Evolutionary conservation across 2,113 vertebrate species (phyloP).

Genomic region (Arvicanthis niloticus): DNA sequence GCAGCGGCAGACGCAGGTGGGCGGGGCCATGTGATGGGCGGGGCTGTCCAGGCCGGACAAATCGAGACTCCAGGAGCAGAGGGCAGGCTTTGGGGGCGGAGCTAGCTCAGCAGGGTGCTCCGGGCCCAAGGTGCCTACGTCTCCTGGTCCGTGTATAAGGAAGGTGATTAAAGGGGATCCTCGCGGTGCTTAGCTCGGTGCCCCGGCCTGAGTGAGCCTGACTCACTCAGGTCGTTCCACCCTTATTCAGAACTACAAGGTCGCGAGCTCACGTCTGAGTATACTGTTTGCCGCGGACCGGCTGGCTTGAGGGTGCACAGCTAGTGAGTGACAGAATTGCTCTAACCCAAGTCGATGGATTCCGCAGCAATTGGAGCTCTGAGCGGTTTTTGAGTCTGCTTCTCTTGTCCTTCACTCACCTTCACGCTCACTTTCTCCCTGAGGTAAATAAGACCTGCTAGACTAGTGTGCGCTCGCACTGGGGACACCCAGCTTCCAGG

Average conservation of each 20-base stretch:
- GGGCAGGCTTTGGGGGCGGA: not conserved
- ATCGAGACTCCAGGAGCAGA: not conserved
- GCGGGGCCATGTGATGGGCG: conserved; percentile 32
- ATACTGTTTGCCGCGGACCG: not conserved
- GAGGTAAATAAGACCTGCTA: not conserved
- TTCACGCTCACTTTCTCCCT: not conserved
- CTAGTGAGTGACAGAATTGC: not conserved
- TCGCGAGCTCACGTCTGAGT: not conserved
- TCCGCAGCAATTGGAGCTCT: not conserved
- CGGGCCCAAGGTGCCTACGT: accelerated
- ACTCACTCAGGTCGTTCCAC: not conserved
- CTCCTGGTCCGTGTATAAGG: not conserved
- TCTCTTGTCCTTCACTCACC: not conserved
- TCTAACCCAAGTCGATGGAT: not conserved
- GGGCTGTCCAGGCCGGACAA: not conserved
- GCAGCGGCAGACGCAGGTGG: not conserved
- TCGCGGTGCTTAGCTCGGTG: not conserved
- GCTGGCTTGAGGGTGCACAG: not conserved
- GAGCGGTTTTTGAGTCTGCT: not conserved
- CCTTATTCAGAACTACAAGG: not conserved
- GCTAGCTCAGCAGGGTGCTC: not conserved
- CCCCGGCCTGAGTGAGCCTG: not conserved
- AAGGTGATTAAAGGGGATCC: not conserved
- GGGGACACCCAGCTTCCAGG: not conserved
- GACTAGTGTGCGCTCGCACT: not conserved